A percentile compares a stretch with the other conserved stretches of the same genome.
Evolutionary conservation across 2,797 vertebrate species (phyloP).

Genomic region (Trachops cirrhosus): DNA sequence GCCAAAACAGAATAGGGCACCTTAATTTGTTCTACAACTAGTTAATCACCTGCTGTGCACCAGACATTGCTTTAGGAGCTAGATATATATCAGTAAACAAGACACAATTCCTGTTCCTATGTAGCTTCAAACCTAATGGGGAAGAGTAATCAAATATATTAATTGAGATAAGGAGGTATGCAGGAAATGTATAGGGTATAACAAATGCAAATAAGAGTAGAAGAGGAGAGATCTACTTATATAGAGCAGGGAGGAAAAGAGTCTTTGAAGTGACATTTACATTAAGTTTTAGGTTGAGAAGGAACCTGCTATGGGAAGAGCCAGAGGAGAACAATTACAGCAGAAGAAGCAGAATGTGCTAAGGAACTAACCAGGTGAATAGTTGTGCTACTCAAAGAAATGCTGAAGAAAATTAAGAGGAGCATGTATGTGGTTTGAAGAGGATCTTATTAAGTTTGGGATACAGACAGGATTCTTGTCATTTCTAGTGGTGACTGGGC

Average conservation of each 20-base stretch:
- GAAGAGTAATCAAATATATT: constrained; percentile 4
- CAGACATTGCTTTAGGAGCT: neutral
- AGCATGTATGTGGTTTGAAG: neutral
- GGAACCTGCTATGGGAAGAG: neutral
- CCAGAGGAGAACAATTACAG: neutral
- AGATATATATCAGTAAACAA: neutral
- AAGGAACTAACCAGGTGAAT: neutral
- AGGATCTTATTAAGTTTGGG: constrained; percentile 5
- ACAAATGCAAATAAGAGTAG: neutral
- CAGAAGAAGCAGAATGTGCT: neutral
- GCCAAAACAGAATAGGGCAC: neutral
- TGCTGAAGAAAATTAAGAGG: neutral
- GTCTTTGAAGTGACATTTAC: neutral
- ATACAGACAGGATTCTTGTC: neutral
- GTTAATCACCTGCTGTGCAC: neutral
- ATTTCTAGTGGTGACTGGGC: neutral
- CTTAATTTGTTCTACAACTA: constrained; percentile 11
- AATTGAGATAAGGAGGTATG: neutral
- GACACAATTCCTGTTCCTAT: neutral
- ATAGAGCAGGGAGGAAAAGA: neutral
- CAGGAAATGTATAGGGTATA: neutral
- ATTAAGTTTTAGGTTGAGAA: neutral
- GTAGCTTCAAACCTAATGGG: neutral
- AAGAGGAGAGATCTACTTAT: neutral
- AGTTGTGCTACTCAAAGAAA: neutral